Percentiles rank a stretch among this genome's conserved stretches.
phyloP scores from a whole-genome alignment of 1,140 invertebrate genomes.

The Archivesica marissinica region DNA sequence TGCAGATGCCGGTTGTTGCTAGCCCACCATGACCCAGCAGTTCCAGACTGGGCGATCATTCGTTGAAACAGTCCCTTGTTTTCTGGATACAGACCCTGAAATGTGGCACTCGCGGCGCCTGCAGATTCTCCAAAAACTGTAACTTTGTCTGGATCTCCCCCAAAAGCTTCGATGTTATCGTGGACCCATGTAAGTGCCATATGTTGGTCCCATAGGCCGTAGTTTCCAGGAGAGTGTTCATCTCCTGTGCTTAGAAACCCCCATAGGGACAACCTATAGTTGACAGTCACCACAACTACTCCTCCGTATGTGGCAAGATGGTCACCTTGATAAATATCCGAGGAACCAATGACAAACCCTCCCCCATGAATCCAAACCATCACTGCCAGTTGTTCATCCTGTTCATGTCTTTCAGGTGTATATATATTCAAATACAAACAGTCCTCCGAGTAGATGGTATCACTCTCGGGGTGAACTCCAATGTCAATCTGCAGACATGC shows the following conservation, averaged over 20 bases:
- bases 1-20: neutral
- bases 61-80: slow-evolving; percentile 65
- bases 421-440: slow-evolving; percentile 96
- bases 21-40: slow-evolving; percentile 16
- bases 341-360: slow-evolving; percentile 94
- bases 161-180: slow-evolving; percentile 89
- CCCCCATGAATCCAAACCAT: slow-evolving; percentile 99
- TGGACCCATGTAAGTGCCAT: slow-evolving; percentile 90
- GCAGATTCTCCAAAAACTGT: slow-evolving; percentile 89
- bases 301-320: slow-evolving; percentile 89
- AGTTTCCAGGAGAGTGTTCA: slow-evolving; percentile 76
- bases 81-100: slow-evolving; percentile 58
- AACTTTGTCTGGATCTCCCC: slow-evolving; percentile 88
- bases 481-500: slow-evolving; percentile 39
- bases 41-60: slow-evolving; percentile 64
- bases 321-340: slow-evolving; percentile 94
- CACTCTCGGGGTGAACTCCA: slow-evolving; percentile 47
- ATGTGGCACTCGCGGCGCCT: slow-evolving; percentile 62
- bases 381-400: slow-evolving; percentile 86
- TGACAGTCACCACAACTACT: slow-evolving; percentile 90
- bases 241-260: slow-evolving; percentile 87
- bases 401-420: slow-evolving; percentile 86
- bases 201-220: slow-evolving; percentile 86
- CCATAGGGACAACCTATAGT: slow-evolving; percentile 92
- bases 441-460: slow-evolving; percentile 92